Evolutionary conservation across 2,113 vertebrate species (phyloP), one percentile per base, ranked within the genome.

Genomic region (Aspiorhynchus laticeps): DNA sequence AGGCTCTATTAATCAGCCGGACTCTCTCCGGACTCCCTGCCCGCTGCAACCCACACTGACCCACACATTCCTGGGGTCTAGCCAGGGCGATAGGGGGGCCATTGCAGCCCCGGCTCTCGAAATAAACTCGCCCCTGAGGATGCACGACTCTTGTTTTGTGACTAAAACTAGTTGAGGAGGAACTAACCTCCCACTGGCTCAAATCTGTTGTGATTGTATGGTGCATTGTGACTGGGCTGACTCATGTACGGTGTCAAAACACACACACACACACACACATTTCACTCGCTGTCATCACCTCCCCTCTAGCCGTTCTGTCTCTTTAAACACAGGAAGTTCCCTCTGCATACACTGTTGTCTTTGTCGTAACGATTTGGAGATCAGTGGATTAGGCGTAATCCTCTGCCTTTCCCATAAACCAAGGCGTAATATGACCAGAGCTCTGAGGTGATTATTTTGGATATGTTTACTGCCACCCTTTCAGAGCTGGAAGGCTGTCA

Each of bases 301-400:
- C 93, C 92, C 92, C 89, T 90, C 88, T 71, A 88, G 91, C 92
- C 88, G 86, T 89, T 89, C 79, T 84, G 89, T 90, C 93, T 94
- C 91, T 94, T 92, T 95, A 94, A 95, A 95, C 94, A 95, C 95
- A 95, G 95, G 94, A 95, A 95, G 95, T 95, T 91, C 93, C 92
- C 93, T 93, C 91, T 81, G 85, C 90, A 93, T 93, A 93, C 92
- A 93, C 93, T 95, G 94, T 95, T 95, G 93, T 94, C 91, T 93
- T 93, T 95, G 91, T 86, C 90, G 93, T 94, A 94, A 94, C 91
- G 92, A 93, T 95, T 94, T 93, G 94, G 93, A 93, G 90, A 94
- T 95, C 92, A 94, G 88, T 92, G 92, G 93, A 93, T 95, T 95
- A 95, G 94, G 93, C 92, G 93, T 94, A 94, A 93, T 92, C 91